Conservation (phyloP, 2,888 invertebrate species). For the Colostygia pectinataria region DNA sequence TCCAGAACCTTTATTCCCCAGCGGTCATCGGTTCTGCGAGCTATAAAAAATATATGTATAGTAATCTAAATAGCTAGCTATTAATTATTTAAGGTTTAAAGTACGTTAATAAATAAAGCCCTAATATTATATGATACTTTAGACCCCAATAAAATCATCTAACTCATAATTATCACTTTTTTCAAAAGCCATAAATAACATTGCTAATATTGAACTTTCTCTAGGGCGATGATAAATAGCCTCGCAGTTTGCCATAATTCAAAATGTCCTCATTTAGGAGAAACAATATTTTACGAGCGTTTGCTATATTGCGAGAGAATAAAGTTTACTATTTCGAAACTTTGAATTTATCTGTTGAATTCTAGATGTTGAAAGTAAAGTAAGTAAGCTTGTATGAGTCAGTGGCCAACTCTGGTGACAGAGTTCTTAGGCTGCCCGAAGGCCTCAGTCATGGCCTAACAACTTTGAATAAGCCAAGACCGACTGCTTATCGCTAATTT, state of each 20-base stretch:
- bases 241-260: slow-evolving; percentile 32
- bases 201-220: slow-evolving; percentile 39
- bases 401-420: too few species aligned
- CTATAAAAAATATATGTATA: too few species aligned
- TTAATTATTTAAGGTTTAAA: too few species aligned
- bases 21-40: too few species aligned
- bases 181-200: slow-evolving; percentile 33
- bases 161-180: slow-evolving; percentile 32
- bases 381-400: neutral
- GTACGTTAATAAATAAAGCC: slow-evolving; percentile 11
- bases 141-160: slow-evolving; percentile 4
- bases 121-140: slow-evolving; percentile 16
- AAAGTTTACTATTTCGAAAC: slow-evolving; percentile 23
- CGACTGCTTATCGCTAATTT: too few species aligned
- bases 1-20: too few species aligned
- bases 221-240: slow-evolving; percentile 34
- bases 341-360: slow-evolving; percentile 17
- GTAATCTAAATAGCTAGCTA: too few species aligned
- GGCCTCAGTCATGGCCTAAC: too few species aligned
- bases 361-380: neutral
- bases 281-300: slow-evolving; percentile 27
- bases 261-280: slow-evolving; percentile 30
- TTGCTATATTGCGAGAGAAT: slow-evolving; percentile 19
- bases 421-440: too few species aligned
- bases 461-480: too few species aligned